Evolutionary conservation across 2,797 vertebrate genomes (phyloP).

Genomic region (Myotis findleyi): DNA sequence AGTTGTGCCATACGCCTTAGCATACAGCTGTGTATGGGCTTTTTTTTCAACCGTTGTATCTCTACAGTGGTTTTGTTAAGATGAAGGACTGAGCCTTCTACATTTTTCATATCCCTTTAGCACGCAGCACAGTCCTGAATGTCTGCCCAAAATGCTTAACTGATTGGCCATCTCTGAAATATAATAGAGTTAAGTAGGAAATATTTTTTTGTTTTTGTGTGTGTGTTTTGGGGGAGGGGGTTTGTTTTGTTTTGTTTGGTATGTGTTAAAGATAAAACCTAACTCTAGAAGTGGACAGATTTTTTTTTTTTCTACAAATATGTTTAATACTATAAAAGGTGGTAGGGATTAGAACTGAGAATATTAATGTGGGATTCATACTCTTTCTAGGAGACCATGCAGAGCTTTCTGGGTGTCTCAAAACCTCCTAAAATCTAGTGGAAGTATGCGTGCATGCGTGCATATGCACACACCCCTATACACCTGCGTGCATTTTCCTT

Average conservation of each 20-base stretch:
- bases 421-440: background rate
- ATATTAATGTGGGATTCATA: background rate
- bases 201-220: background rate
- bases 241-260: background rate
- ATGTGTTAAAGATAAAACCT: conserved; percentile 9
- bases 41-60: background rate
- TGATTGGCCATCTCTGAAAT: background rate
- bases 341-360: background rate
- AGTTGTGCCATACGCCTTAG: background rate
- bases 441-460: background rate
- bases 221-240: background rate
- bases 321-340: background rate
- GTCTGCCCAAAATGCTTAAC: background rate
- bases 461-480: background rate
- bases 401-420: background rate
- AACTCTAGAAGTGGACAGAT: background rate
- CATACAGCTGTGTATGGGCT: background rate
- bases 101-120: background rate
- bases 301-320: background rate
- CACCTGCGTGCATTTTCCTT: background rate
- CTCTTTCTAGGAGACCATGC: background rate
- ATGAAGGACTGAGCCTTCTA: background rate
- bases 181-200: conserved; percentile 8
- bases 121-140: background rate
- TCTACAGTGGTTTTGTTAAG: background rate